Conservation (phyloP, 2,888 invertebrate species). For the Drosophila ezoana region DNA sequence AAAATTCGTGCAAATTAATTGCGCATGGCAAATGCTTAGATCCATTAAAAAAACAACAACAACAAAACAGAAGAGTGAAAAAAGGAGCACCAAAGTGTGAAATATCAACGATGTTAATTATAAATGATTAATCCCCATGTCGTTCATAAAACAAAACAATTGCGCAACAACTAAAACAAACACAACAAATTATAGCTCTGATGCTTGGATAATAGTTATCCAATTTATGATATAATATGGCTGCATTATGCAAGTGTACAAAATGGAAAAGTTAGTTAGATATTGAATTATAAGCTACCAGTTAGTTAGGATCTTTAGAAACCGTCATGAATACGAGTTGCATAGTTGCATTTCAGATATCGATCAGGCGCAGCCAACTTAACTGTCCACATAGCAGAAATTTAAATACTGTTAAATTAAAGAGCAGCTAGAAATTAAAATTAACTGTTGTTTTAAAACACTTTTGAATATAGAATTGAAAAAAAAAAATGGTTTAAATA, state of each 20-base stretch:
- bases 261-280: slow-evolving; percentile 6
- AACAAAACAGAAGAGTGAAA: neutral
- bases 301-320: neutral
- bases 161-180: slow-evolving; percentile 34
- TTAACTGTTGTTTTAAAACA: too few species aligned
- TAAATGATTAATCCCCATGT: slow-evolving; percentile 34
- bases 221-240: slow-evolving; percentile 26
- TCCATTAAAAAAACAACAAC: neutral
- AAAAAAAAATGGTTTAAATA: too few species aligned
- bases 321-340: neutral
- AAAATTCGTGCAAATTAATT: slow-evolving; percentile 52
- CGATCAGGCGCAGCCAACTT: neutral
- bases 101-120: slow-evolving; percentile 56
- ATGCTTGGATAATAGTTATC: neutral
- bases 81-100: slow-evolving; percentile 44
- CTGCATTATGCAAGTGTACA: neutral
- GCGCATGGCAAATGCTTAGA: slow-evolving; percentile 35
- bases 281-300: neutral
- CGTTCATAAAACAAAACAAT: slow-evolving; percentile 31
- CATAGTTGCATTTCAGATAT: neutral
- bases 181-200: slow-evolving; percentile 15
- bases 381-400: neutral
- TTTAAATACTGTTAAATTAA: neutral
- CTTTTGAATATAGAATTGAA: too few species aligned
- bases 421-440: neutral